Evolutionary conservation across 2,797 vertebrate species (phyloP).

Genomic region (Pseudomugil gertrudae): DNA sequence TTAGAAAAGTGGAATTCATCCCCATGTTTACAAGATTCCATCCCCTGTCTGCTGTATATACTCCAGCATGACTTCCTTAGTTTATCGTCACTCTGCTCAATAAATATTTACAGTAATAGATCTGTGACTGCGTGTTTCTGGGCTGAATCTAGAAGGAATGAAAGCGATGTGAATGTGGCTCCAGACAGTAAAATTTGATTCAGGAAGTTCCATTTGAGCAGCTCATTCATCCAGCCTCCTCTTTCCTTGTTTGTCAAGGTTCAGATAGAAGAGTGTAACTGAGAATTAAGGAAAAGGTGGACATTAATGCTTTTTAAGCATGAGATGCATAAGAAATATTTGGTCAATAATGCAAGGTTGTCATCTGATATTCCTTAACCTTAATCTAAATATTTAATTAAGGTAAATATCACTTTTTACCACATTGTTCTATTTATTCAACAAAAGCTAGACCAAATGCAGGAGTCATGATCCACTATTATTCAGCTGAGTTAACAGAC

Average conservation of each 20-base stretch:
- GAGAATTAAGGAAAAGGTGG: background rate
- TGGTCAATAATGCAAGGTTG: too few species aligned
- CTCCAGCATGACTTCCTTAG: background rate
- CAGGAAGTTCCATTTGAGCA: background rate
- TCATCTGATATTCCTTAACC: too few species aligned
- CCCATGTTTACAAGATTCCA: background rate
- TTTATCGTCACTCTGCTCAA: background rate
- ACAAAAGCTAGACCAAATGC: too few species aligned
- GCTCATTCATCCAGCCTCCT: background rate
- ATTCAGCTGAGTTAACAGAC: background rate
- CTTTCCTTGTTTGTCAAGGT: background rate
- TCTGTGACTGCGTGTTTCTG: background rate
- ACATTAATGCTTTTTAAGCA: background rate
- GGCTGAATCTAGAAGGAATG: background rate
- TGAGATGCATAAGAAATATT: background rate
- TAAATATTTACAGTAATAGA: slow-evolving; percentile 5
- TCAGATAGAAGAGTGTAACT: background rate
- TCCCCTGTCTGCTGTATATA: background rate
- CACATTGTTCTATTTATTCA: too few species aligned
- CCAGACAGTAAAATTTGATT: background rate
- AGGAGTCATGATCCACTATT: too few species aligned
- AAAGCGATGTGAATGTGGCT: background rate
- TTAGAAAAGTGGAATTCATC: slow-evolving; percentile 5
- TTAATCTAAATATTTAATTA: too few species aligned
- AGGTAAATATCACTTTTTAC: too few species aligned